Evolutionary conservation across 1,140 invertebrate genomes (phyloP).

Genomic region (Pseudomyrmex flavicornis): DNA sequence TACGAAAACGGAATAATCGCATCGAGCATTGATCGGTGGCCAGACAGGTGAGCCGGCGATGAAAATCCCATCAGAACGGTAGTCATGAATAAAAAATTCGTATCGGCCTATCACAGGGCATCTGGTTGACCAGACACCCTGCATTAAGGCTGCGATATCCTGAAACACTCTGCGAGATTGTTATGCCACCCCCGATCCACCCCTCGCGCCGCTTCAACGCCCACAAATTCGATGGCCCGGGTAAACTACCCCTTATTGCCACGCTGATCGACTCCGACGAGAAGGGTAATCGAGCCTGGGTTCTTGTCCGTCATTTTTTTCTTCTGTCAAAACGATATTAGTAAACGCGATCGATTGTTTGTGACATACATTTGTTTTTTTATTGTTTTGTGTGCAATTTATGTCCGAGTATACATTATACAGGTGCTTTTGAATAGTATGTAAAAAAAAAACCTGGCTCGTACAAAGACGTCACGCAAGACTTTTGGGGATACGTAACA

Average conservation of each 20-base stretch:
- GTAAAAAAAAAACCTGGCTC: background rate
- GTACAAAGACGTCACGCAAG: slow-evolving; percentile 5
- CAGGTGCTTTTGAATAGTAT: background rate
- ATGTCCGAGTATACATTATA: background rate
- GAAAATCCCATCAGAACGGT: slow-evolving; percentile 76
- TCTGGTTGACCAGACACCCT: slow-evolving; percentile 80
- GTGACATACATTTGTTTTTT: background rate
- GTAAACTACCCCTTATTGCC: slow-evolving; percentile 72
- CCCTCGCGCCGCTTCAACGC: slow-evolving; percentile 57
- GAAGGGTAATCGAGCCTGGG: slow-evolving; percentile 65
- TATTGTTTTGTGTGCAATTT: background rate
- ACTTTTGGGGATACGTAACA: background rate
- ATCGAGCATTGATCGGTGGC: slow-evolving; percentile 72
- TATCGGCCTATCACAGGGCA: slow-evolving; percentile 73
- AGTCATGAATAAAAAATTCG: slow-evolving; percentile 80
- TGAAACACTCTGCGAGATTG: slow-evolving; percentile 82
- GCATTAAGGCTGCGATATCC: slow-evolving; percentile 79
- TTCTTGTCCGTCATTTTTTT: slow-evolving; percentile 67
- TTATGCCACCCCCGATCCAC: slow-evolving; percentile 73
- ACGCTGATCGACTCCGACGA: slow-evolving; percentile 68
- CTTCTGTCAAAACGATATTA: background rate
- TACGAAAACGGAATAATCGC: slow-evolving; percentile 66
- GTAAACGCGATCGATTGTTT: slow-evolving; percentile 20
- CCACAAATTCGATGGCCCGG: slow-evolving; percentile 66
- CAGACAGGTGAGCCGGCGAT: slow-evolving; percentile 76